A percentile compares a stretch with the other conserved stretches of the same genome.
phyloP scores from a whole-genome alignment of 1,140 invertebrate species.

The Nylanderia fulva region DNA sequence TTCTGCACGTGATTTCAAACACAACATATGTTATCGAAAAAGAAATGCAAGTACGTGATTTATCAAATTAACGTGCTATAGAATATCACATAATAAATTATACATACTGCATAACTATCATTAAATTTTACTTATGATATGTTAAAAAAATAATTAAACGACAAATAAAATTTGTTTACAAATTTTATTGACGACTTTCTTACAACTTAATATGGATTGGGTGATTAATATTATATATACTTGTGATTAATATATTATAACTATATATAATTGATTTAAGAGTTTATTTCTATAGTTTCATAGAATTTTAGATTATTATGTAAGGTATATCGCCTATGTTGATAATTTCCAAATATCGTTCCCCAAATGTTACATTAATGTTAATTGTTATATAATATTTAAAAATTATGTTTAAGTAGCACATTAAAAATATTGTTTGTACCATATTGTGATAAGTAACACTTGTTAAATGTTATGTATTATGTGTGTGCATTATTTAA shows the following conservation, averaged over 20 bases:
- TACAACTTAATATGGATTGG: neutral
- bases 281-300: neutral
- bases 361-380: neutral
- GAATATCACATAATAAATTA: neutral
- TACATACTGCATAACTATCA: neutral
- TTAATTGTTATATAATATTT: neutral
- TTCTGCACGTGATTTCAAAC: neutral
- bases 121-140: neutral
- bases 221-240: neutral
- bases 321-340: conserved; percentile 1
- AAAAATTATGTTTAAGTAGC: neutral
- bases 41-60: neutral
- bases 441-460: conserved; percentile 3
- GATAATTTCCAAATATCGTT: neutral
- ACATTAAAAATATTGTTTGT: conserved; percentile 8
- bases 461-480: conserved; percentile 10
- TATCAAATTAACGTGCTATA: conserved; percentile 24
- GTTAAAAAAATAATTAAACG: neutral
- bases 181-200: neutral
- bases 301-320: neutral
- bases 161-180: neutral
- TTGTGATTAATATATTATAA: too few relatives aligned
- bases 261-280: neutral
- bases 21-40: neutral
- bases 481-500: neutral